Conservation (phyloP, 2,888 invertebrate species). For the Brenthis ino region DNA sequence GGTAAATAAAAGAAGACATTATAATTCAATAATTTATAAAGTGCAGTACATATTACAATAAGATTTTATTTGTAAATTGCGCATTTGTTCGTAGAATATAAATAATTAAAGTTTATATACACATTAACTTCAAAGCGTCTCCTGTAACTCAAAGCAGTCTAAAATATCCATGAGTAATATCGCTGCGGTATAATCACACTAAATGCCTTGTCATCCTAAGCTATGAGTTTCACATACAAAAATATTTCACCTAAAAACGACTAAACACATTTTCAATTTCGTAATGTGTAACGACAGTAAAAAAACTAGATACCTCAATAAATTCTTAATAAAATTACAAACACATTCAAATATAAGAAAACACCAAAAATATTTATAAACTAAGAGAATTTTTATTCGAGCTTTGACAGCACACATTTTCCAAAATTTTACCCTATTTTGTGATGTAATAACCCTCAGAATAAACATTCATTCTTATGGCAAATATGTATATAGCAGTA, state of each 20-base stretch:
- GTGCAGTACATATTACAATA: conserved; percentile 68
- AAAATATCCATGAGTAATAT: conserved; percentile 52
- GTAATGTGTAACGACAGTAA: conserved; percentile 40
- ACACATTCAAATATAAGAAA: conserved; percentile 27
- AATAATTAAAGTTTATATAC: conserved; percentile 68
- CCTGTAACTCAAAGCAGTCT: conserved; percentile 76
- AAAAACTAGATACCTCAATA: conserved; percentile 21
- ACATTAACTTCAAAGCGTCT: conserved; percentile 69
- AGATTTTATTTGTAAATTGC: conserved; percentile 71
- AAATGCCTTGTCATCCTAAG: conserved; percentile 70
- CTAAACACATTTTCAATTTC: conserved; percentile 62
- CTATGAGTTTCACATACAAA: conserved; percentile 75
- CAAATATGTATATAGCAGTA: conserved; percentile 26
- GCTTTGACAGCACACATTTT: conserved; percentile 20
- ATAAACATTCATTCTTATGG: conserved; percentile 26
- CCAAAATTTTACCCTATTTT: conserved; percentile 20
- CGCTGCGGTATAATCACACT: conserved; percentile 51
- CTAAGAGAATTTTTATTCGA: conserved; percentile 27
- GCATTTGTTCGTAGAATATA: conserved; percentile 73
- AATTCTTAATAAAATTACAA: conserved; percentile 25
- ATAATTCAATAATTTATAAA: conserved; percentile 78
- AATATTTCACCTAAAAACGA: conserved; percentile 75
- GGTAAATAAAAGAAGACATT: conserved; percentile 45
- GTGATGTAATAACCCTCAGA: conserved; percentile 30
- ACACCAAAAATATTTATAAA: conserved; percentile 24